Conservation (phyloP, 30 jellyfish, hydroid and myxozoan genomes). For the Hydra vulgaris region DNA sequence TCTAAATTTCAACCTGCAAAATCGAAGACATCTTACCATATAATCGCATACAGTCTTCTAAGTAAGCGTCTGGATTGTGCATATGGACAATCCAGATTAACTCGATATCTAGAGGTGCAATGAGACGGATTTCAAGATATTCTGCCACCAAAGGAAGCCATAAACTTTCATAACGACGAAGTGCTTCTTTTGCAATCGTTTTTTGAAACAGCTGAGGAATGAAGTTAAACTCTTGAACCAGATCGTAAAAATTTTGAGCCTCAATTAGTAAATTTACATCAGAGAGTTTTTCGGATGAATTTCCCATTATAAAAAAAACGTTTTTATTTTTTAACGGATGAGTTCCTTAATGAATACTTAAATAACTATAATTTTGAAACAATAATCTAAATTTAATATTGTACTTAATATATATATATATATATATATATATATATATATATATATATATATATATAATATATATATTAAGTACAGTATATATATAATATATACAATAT, state of each 20-base stretch:
- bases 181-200: conserved; percentile 35
- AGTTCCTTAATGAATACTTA: too few species aligned
- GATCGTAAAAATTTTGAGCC: conserved; percentile 46
- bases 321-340: too few species aligned
- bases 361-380: too few species aligned
- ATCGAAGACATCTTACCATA: conserved; percentile 20
- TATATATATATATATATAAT: too few species aligned
- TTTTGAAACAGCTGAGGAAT: conserved; percentile 30
- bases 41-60: conserved; percentile 41
- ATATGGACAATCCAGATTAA: conserved; percentile 81
- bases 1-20: too few species aligned
- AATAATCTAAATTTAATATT: background rate
- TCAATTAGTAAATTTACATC: conserved; percentile 38
- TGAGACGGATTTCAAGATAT: conserved; percentile 35
- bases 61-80: conserved; percentile 72
- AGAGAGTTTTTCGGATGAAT: conserved; percentile 43
- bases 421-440: too few species aligned
- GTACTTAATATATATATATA: too few species aligned
- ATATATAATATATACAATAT: too few species aligned
- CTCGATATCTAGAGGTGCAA: conserved; percentile 85
- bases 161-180: conserved; percentile 53
- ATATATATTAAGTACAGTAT: too few species aligned
- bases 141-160: conserved; percentile 87
- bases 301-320: conserved; percentile 85
- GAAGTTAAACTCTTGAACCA: conserved; percentile 47